Evolutionary conservation across 2,888 invertebrate genomes (phyloP).

Genomic region (Meloe dianella): DNA sequence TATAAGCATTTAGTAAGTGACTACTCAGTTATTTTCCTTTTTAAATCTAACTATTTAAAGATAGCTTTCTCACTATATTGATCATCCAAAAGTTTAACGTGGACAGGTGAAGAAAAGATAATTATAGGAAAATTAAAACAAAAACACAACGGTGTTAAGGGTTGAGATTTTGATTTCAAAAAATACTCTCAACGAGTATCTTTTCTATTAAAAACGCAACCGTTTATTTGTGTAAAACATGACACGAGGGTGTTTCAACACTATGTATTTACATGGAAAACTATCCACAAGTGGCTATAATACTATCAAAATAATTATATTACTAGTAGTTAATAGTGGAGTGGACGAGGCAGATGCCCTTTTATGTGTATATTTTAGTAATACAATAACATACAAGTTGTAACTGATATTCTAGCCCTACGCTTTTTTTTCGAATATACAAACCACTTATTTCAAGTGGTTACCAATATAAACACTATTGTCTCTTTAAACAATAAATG

Average conservation of each 20-base stretch:
- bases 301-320: conserved; percentile 40
- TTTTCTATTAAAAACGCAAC: neutral
- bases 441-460: conserved; percentile 11
- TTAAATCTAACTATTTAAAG: neutral
- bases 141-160: neutral
- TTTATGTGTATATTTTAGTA: conserved; percentile 34
- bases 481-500: conserved; percentile 5
- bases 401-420: conserved; percentile 37
- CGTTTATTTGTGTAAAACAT: neutral
- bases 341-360: conserved; percentile 42
- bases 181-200: too few relatives aligned
- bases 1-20: too few relatives aligned
- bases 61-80: neutral
- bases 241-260: neutral
- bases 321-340: conserved; percentile 37
- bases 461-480: conserved; percentile 12
- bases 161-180: neutral
- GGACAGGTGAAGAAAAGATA: neutral
- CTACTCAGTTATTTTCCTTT: neutral
- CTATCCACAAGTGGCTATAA: conserved; percentile 8
- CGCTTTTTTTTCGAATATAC: neutral
- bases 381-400: conserved; percentile 41
- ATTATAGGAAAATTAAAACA: conserved; percentile 1
- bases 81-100: neutral
- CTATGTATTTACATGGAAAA: neutral